Evolutionary conservation across 2,113 vertebrate species (phyloP).

Genomic region (Xerus inauris): DNA sequence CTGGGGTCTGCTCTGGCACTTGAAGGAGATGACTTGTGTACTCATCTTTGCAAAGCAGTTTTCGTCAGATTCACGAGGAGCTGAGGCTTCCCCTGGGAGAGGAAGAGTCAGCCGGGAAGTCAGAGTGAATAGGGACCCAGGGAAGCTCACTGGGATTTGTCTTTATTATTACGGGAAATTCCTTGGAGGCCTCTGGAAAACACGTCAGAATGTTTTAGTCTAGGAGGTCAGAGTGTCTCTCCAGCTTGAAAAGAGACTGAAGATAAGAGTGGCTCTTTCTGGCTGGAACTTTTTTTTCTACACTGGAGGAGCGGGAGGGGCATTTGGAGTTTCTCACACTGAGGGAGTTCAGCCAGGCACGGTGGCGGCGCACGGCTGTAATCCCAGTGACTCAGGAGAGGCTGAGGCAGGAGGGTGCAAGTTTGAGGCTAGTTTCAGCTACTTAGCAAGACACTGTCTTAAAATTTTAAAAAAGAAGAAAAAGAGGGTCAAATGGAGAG

Average conservation of each 20-base stretch:
- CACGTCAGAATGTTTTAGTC: not conserved
- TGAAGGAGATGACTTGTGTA: not conserved
- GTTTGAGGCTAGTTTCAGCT: too few relatives aligned
- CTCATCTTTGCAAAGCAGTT: not conserved
- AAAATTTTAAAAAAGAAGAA: too few relatives aligned
- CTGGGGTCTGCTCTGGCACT: not conserved
- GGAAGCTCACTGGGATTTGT: not conserved
- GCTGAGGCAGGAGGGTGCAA: too few relatives aligned
- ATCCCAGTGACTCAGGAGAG: too few relatives aligned
- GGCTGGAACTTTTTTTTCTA: not conserved
- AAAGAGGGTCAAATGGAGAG: not conserved
- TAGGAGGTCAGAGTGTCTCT: not conserved
- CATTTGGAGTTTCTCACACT: not conserved
- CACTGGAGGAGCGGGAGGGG: not conserved
- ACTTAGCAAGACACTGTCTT: too few relatives aligned
- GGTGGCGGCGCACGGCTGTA: too few relatives aligned
- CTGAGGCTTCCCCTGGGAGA: not conserved
- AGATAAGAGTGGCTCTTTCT: not conserved
- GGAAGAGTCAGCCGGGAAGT: not conserved
- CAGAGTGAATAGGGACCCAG: not conserved
- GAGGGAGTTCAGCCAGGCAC: not conserved
- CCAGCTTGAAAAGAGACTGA: not conserved
- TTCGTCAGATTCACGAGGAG: not conserved
- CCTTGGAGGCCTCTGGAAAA: not conserved
- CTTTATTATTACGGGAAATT: not conserved